These are phyloP conservation scores for Carassius carassius DNA, from an alignment of 2,113 vertebrate genomes.

Conservation along the genomic window DNA sequence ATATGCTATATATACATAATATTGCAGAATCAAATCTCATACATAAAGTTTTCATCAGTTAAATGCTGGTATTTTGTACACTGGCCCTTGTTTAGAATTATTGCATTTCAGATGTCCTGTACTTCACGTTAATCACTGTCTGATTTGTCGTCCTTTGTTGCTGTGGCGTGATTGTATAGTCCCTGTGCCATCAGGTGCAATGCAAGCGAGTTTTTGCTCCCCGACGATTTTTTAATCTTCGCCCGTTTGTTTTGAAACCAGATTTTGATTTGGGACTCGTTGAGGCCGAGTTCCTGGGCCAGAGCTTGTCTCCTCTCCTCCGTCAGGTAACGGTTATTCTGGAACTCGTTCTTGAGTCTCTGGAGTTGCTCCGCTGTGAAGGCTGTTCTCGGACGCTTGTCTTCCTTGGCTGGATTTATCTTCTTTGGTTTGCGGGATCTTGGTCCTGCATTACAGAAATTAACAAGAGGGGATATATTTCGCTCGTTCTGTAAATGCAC, in stretches of 20 bases:
- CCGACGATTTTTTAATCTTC: constrained; percentile 88
- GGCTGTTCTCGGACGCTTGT: constrained; percentile 88
- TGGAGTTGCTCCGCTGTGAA: constrained; percentile 88
- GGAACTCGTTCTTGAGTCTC: constrained; percentile 84
- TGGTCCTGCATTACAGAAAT: constrained; percentile 78
- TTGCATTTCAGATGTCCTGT: constrained; percentile 76
- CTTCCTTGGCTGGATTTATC: constrained; percentile 80
- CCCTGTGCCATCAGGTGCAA: constrained; percentile 88
- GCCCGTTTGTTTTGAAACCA: constrained; percentile 94
- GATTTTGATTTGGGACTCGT: constrained; percentile 91
- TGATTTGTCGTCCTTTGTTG: constrained; percentile 83
- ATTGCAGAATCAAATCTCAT: constrained; percentile 82
- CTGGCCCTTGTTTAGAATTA: constrained; percentile 82
- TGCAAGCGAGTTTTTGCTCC: constrained; percentile 83
- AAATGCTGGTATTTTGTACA: constrained; percentile 86
- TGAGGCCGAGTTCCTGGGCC: constrained; percentile 85
- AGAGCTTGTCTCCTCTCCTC: constrained; percentile 85
- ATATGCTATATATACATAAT: constrained; percentile 66
- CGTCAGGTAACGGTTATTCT: constrained; percentile 86
- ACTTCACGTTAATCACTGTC: constrained; percentile 83
- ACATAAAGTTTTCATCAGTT: constrained; percentile 69
- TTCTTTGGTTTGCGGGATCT: constrained; percentile 93
- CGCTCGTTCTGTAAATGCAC: neutral
- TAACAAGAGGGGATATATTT: neutral
- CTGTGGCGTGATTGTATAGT: constrained; percentile 87